These are phyloP conservation scores for Temnothorax ravouxi DNA, from an alignment of 2,888 invertebrate species.

Conservation along the genomic window DNA sequence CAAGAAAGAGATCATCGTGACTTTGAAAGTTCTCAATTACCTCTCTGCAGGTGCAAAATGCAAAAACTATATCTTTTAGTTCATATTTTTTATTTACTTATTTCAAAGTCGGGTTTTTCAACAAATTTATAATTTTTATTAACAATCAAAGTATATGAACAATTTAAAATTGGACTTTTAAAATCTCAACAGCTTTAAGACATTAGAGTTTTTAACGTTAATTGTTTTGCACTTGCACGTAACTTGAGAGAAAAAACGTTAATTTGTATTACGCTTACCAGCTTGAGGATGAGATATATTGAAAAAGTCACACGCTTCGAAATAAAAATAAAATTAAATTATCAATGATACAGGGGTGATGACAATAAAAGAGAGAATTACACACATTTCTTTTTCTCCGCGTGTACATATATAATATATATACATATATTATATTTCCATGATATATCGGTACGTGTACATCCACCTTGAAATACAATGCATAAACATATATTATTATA, in stretches of 20 bases:
- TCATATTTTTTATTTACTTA: neutral
- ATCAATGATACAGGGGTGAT: neutral
- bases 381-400: neutral
- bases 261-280: neutral
- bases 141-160: neutral
- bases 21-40: slow-evolving; percentile 19
- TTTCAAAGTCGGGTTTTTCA: neutral
- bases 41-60: neutral
- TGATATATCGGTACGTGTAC: slow-evolving; percentile 78
- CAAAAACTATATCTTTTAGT: neutral
- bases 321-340: slow-evolving; percentile 14
- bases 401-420: slow-evolving; percentile 40
- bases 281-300: neutral
- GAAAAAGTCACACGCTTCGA: neutral
- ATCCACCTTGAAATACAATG: slow-evolving; percentile 81
- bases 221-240: neutral
- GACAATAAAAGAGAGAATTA: slow-evolving; percentile 14
- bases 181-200: neutral
- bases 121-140: neutral
- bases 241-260: neutral
- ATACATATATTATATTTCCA: slow-evolving; percentile 50
- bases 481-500: slow-evolving; percentile 74
- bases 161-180: neutral
- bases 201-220: neutral
- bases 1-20: slow-evolving; percentile 32